Evolutionary conservation across 2,113 vertebrate species (phyloP).

Genomic region (Oryzias woworae): DNA sequence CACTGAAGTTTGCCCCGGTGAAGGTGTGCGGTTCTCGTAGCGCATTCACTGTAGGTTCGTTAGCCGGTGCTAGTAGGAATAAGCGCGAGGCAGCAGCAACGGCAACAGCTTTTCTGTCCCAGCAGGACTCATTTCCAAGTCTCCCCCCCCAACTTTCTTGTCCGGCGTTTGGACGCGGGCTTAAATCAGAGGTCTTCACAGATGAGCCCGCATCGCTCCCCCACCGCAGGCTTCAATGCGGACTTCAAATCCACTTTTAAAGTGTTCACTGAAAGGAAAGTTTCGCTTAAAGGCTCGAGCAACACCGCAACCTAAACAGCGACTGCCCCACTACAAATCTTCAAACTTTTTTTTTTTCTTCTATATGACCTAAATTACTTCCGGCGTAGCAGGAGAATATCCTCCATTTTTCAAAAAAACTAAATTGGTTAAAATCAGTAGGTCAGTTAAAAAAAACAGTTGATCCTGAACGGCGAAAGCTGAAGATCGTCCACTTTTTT

Average conservation of each 20-base stretch:
- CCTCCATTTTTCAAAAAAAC: not conserved
- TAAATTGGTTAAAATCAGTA: conserved; percentile 20
- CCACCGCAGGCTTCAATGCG: not conserved
- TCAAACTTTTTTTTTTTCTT: too few relatives aligned
- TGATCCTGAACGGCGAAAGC: conserved; percentile 26
- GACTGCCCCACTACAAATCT: too few relatives aligned
- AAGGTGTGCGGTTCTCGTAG: conserved; percentile 8
- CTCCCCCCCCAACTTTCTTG: conserved; percentile 61
- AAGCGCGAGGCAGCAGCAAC: not conserved
- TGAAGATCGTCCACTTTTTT: conserved; percentile 35
- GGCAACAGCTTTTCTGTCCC: conserved; percentile 26
- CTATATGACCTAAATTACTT: not conserved
- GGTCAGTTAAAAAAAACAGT: conserved; percentile 12
- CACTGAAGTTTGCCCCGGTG: conserved; percentile 37
- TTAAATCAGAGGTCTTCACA: conserved; percentile 65
- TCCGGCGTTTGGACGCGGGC: conserved; percentile 46
- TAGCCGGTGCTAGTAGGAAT: not conserved
- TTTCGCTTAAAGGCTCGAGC: not conserved
- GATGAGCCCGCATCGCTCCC: conserved; percentile 1
- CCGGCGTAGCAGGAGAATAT: not conserved
- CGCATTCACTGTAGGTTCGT: conserved; percentile 29
- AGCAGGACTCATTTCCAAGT: conserved; percentile 40
- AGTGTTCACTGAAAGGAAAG: conserved; percentile 48
- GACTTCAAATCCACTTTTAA: not conserved
- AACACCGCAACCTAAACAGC: too few relatives aligned